Evolutionary conservation across 2,797 vertebrate species (phyloP), one percentile per base, ranked within the genome.

Genomic region (Rhynchotus rufescens): DNA sequence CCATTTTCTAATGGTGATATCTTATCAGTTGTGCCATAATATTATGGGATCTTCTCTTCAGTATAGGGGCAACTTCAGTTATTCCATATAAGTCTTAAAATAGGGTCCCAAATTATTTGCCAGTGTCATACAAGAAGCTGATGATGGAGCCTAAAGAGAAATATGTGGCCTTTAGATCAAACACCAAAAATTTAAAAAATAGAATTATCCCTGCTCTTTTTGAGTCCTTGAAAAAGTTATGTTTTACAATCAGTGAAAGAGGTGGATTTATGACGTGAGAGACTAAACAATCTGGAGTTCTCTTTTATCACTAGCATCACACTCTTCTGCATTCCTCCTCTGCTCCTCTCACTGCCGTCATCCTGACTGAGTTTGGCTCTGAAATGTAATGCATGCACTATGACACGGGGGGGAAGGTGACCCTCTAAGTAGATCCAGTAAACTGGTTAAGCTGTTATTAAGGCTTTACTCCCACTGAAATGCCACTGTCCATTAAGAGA

Each of bases 231-330:
- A 61, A 77, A 64, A 84, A 64, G 32, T 8, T 6, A 40, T n/a
- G 23, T 9, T 88, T 49, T 38, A 49, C 52, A 79, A 65, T 80
- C 68, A 30, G 62, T 51, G 81, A 26, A 72, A 52, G 59, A 62
- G 51, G 61, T 57, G 72, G 84, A 88, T 94, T 90, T 88, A 88
- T 74, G 88, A 90, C 0, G 30, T 84, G 81, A 92, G 64, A 86
- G 81, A 80, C 32, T 65, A 61, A 92, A 90, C 65, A 85, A 32
- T 32, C 68, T 80, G 44, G 40, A 64, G 68, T 59, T 83, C 62
- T 60, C 26, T 62, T 89, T 88, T 60, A 84, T 69, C 42, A 2
- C 44, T 2, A 32, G 54, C 57, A 83, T 92, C 45, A 6, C 74
- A 2, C 42, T 42, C 74, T 75, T 47, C 80, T 62, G 84, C 47